These are phyloP conservation scores for Macaria liturata DNA, from an alignment of 2,888 invertebrate genomes.

Conservation along the genomic window DNA sequence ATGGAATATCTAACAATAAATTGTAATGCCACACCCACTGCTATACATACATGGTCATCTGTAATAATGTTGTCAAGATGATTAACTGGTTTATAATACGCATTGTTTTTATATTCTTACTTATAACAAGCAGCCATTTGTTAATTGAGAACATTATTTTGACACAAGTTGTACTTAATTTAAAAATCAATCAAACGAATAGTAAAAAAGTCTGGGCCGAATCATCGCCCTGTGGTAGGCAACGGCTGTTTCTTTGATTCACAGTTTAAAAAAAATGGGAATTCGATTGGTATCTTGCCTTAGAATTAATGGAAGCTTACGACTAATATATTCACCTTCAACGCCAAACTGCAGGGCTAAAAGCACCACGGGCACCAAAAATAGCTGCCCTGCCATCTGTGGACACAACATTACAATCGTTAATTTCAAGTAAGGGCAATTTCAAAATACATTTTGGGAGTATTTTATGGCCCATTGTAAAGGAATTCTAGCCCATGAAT, in stretches of 20 bases:
- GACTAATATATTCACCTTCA: constrained; percentile 55
- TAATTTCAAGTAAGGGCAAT: not conserved
- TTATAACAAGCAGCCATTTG: not conserved
- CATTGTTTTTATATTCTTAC: constrained; percentile 5
- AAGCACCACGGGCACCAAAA: constrained; percentile 70
- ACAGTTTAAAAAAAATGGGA: too few species aligned
- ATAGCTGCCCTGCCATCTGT: constrained; percentile 68
- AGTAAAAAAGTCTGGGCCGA: too few species aligned
- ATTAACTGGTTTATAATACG: constrained; percentile 11
- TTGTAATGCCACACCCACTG: constrained; percentile 10
- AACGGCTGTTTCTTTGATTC: too few species aligned
- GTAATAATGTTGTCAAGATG: constrained; percentile 10
- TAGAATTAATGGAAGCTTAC: too few species aligned
- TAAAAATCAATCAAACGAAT: too few species aligned
- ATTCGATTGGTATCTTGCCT: too few species aligned
- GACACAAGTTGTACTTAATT: too few species aligned
- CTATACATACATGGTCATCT: constrained; percentile 10
- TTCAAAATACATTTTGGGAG: too few species aligned
- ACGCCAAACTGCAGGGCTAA: constrained; percentile 56
- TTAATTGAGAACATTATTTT: too few species aligned
- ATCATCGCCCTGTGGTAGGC: too few species aligned
- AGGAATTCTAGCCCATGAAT: too few species aligned
- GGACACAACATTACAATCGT: constrained; percentile 32
- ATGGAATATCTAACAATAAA: not conserved
- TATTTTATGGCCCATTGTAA: too few species aligned